Percentiles rank a stretch among this genome's conserved stretches.
Evolutionary conservation across 1,140 invertebrate species (phyloP).

Genomic region (Halictus rubicundus): DNA sequence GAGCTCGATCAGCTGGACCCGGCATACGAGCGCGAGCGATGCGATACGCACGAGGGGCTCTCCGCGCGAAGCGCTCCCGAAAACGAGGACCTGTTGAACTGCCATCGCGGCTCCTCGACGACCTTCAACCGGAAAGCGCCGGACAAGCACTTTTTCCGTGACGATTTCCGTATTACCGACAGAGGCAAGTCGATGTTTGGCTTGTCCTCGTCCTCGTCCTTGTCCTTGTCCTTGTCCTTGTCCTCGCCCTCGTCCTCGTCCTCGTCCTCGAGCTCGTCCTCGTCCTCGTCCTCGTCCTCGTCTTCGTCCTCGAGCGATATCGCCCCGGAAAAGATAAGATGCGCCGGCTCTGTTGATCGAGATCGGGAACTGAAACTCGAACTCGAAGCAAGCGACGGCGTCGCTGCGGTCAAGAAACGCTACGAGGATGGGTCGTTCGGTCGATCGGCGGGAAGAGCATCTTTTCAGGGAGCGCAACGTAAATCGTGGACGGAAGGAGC

Average conservation of each 20-base stretch:
- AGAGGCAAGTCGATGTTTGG: constrained; percentile 60
- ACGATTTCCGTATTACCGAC: not conserved
- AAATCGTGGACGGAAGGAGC: constrained; percentile 72
- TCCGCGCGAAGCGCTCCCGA: not conserved
- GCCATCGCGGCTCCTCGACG: not conserved
- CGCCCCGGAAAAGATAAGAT: constrained; percentile 9
- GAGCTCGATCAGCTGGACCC: constrained; percentile 55
- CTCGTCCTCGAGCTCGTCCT: too few relatives aligned
- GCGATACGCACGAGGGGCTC: constrained; percentile 17
- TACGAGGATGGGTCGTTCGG: constrained; percentile 7
- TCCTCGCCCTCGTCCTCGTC: too few relatives aligned
- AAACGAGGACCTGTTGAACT: constrained; percentile 20
- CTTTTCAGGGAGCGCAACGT: constrained; percentile 45
- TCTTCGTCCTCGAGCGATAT: constrained; percentile 33
- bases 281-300: too few relatives aligned
- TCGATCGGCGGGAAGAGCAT: constrained; percentile 36
- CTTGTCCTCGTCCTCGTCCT: too few relatives aligned
- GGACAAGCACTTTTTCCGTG: not conserved
- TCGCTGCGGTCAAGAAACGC: constrained; percentile 26
- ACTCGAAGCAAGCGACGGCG: constrained; percentile 2
- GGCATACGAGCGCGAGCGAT: constrained; percentile 9
- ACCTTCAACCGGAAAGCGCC: not conserved
- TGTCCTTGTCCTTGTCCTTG: too few relatives aligned
- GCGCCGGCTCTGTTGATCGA: constrained; percentile 52
- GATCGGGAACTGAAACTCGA: not conserved